Conservation (phyloP, 2,888 invertebrate genomes). For the Kuschelorhynchus macadamiae region DNA sequence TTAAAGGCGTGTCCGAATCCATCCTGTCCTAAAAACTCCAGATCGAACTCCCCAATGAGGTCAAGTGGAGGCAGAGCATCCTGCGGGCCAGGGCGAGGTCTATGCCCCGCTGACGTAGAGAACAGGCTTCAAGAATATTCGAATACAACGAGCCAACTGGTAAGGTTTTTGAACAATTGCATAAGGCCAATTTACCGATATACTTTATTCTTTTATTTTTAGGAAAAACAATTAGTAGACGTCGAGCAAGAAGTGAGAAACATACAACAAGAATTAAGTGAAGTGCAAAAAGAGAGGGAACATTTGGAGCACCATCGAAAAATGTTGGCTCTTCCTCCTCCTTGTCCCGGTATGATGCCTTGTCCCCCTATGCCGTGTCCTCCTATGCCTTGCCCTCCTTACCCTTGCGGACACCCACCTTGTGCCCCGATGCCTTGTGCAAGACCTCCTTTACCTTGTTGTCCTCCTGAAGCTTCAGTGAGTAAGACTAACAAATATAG, state of each 20-base stretch:
- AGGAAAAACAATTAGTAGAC: conserved; percentile 75
- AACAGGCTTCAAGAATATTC: conserved; percentile 64
- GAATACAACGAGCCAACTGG: conserved; percentile 64
- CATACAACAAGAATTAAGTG: conserved; percentile 71
- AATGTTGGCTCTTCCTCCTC: conserved; percentile 64
- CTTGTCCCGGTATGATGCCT: conserved; percentile 42
- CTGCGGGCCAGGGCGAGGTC: conserved; percentile 63
- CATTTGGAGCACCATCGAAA: conserved; percentile 69
- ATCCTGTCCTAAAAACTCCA: conserved; percentile 45
- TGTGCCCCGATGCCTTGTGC: conserved; percentile 38
- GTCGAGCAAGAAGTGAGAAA: conserved; percentile 75
- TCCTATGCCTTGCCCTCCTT: conserved; percentile 38
- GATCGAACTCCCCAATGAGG: conserved; percentile 35
- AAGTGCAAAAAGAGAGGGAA: conserved; percentile 70
- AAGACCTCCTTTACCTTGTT: conserved; percentile 35
- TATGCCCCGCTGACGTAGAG: conserved; percentile 68
- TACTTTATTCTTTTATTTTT: conserved; percentile 34
- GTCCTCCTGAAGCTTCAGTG: conserved; percentile 45
- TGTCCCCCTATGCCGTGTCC: conserved; percentile 53
- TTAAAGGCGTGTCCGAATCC: conserved; percentile 45
- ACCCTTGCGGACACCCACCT: conserved; percentile 37
- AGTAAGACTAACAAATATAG: background rate
- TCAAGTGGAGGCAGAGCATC: conserved; percentile 54
- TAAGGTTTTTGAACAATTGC: no score
- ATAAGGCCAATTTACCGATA: background rate